Percentiles rank a stretch among this genome's conserved stretches.
These are phyloP conservation scores for Coptodon rendalli DNA, from an alignment of 2,113 vertebrate species.

Conservation along the genomic window DNA sequence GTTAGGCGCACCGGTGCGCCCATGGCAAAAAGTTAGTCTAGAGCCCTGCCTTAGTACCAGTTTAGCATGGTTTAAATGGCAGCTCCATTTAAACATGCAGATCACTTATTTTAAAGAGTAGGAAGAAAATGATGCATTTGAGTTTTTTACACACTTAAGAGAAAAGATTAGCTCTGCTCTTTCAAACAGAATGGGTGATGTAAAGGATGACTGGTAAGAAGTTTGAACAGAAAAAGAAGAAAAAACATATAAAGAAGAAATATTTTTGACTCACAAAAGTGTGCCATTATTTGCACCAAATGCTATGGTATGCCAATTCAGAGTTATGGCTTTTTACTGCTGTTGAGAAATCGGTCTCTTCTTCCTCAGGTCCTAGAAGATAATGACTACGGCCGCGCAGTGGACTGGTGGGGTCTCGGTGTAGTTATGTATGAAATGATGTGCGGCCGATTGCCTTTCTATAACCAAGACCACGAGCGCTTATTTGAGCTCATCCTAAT, in stretches of 20 bases:
- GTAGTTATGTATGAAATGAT: conserved; percentile 95
- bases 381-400: conserved; percentile 88
- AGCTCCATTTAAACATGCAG: neutral
- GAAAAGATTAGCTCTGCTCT: neutral
- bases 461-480: conserved; percentile 92
- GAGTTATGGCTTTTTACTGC: neutral
- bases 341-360: neutral
- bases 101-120: neutral
- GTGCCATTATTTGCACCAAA: neutral
- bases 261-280: neutral
- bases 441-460: conserved; percentile 88
- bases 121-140: neutral
- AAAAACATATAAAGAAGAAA: neutral
- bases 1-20: too few species aligned
- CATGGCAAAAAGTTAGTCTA: too few species aligned
- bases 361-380: conserved; percentile 83
- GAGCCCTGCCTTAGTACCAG: neutral
- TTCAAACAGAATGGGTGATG: neutral
- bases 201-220: neutral
- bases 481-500: conserved; percentile 90
- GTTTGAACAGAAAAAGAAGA: neutral
- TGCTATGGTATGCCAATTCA: neutral
- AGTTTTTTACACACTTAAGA: neutral
- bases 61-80: neutral
- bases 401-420: conserved; percentile 93